These are phyloP conservation scores for Zaprionus lachaisei DNA, from an alignment of 1,140 invertebrate species.

Conservation along the genomic window DNA sequence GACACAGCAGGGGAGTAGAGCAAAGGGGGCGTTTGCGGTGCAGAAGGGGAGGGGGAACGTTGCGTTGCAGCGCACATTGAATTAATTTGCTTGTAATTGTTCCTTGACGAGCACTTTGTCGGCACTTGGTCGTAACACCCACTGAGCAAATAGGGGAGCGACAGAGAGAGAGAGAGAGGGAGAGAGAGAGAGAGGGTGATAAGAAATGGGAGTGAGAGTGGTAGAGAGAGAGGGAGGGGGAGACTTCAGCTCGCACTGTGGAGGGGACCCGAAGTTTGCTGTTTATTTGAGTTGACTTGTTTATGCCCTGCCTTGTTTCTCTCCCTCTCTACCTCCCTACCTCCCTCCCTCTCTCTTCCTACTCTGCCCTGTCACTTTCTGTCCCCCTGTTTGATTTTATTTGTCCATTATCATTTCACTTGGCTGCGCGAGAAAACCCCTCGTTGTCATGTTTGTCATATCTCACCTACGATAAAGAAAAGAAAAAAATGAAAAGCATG, in stretches of 20 bases:
- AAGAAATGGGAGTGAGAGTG: neutral
- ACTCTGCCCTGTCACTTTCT: slow-evolving; percentile 9
- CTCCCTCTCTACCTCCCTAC: neutral
- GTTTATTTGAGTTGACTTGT: slow-evolving; percentile 37
- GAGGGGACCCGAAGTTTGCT: slow-evolving; percentile 8
- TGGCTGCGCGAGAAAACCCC: slow-evolving; percentile 30
- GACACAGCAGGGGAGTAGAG: neutral
- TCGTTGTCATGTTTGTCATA: slow-evolving; percentile 56
- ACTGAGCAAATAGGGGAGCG: slow-evolving; percentile 42
- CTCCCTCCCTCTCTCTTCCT: neutral
- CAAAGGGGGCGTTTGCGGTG: neutral
- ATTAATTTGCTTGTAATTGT: slow-evolving; percentile 81
- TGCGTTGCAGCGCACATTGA: slow-evolving; percentile 51
- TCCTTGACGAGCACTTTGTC: slow-evolving; percentile 77
- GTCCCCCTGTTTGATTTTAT: slow-evolving; percentile 47
- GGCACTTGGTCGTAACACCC: slow-evolving; percentile 63
- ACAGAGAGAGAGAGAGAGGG: slow-evolving; percentile 14
- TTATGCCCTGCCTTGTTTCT: slow-evolving; percentile 17
- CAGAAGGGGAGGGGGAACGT: neutral
- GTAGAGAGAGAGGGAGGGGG: neutral
- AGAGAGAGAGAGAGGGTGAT: neutral
- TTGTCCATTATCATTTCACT: slow-evolving; percentile 55
- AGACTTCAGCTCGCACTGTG: neutral
- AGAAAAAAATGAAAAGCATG: slow-evolving; percentile 18
- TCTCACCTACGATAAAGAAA: slow-evolving; percentile 48